Percentiles rank a stretch among this genome's conserved stretches.
Evolutionary conservation across 2,113 vertebrate species (phyloP).

Genomic region (Callionymus lyra): DNA sequence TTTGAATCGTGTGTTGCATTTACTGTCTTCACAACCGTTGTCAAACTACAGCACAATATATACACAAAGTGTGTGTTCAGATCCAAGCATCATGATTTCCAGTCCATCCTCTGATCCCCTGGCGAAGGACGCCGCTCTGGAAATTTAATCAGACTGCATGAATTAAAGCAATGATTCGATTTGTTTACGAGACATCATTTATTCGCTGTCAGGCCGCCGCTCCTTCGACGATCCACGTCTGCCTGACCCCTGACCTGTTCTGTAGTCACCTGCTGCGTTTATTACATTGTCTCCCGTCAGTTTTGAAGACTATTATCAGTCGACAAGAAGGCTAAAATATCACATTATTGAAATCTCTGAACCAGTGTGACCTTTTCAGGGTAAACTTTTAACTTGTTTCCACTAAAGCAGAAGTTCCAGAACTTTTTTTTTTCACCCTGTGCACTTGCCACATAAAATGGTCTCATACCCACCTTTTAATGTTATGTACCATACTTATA

Average conservation of each 20-base stretch:
- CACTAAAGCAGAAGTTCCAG: too few relatives aligned
- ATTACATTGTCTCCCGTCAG: slow-evolving; percentile 44
- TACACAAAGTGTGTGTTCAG: slow-evolving; percentile 21
- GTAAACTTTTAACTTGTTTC: too few relatives aligned
- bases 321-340: slow-evolving; percentile 49
- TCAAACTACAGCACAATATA: too few relatives aligned
- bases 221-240: slow-evolving; percentile 48
- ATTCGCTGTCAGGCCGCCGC: slow-evolving; percentile 62
- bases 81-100: slow-evolving; percentile 1
- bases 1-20: too few relatives aligned
- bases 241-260: slow-evolving; percentile 53
- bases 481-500: too few relatives aligned
- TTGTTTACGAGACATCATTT: slow-evolving; percentile 71
- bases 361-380: slow-evolving; percentile 7
- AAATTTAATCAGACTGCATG: slow-evolving; percentile 70
- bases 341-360: slow-evolving; percentile 46
- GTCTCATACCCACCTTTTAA: too few relatives aligned
- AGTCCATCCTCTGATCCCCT: slow-evolving; percentile 31
- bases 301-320: slow-evolving; percentile 50
- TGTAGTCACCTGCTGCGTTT: slow-evolving; percentile 55
- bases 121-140: slow-evolving; percentile 43
- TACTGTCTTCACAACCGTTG: too few relatives aligned
- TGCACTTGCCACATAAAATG: too few relatives aligned
- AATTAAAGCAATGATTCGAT: slow-evolving; percentile 73
- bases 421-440: too few relatives aligned